Conservation (phyloP, 2,797 vertebrate genomes). For the Phyllotis vaccarum region DNA sequence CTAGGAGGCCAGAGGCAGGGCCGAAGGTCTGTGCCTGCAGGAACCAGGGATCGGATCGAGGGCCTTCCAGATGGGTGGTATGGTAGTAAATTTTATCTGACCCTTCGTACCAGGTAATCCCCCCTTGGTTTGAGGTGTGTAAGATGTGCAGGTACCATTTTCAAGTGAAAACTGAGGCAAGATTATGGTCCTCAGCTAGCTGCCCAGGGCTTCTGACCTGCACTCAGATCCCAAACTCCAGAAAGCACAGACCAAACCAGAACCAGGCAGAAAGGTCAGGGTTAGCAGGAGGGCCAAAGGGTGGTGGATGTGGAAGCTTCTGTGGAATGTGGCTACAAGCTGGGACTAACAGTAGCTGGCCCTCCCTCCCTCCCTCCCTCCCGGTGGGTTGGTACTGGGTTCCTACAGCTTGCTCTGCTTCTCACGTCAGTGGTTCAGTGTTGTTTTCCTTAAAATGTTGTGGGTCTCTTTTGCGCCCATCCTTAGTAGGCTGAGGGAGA, state of each 20-base stretch:
- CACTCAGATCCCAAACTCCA: background rate
- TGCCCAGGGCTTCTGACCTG: background rate
- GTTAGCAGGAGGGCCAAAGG: background rate
- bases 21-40: background rate
- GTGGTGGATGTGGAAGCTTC: background rate
- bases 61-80: no score
- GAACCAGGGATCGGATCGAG: background rate
- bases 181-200: background rate
- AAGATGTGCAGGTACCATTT: background rate
- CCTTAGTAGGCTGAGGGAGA: background rate
- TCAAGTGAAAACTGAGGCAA: background rate
- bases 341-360: background rate
- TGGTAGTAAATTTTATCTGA: no score
- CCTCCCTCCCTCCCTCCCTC: no score
- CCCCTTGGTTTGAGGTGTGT: background rate
- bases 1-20: background rate
- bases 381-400: no score
- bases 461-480: background rate
- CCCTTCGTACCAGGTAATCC: no score
- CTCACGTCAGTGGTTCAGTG: background rate
- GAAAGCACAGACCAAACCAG: background rate
- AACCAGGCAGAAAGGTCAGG: background rate
- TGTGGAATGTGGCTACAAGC: background rate
- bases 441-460: background rate
- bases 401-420: background rate